A percentile compares a stretch with the other conserved stretches of the same genome.
These are phyloP conservation scores for Hipposideros armiger DNA, from an alignment of 2,113 vertebrate species.

Conservation along the genomic window DNA sequence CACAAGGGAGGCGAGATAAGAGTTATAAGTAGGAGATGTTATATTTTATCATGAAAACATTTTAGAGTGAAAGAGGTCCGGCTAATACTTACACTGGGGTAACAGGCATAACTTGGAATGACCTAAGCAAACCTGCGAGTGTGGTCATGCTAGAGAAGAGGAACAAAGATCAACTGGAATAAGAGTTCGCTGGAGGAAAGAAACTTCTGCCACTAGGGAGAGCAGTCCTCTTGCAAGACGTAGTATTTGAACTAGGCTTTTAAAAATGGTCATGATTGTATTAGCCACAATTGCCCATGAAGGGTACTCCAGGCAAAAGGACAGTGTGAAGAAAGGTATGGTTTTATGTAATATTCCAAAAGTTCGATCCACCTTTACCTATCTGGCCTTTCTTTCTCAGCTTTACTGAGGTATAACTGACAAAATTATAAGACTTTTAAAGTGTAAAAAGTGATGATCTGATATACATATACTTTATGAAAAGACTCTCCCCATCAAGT, in stretches of 20 bases:
- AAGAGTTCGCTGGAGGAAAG: background rate
- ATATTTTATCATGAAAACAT: slow-evolving; percentile 1
- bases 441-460: background rate
- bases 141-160: background rate
- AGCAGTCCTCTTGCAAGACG: background rate
- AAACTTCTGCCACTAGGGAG: background rate
- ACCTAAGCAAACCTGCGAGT: background rate
- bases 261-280: background rate
- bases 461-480: fast-evolving
- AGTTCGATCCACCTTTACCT: background rate
- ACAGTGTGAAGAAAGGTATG: background rate
- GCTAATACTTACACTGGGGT: background rate
- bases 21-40: background rate
- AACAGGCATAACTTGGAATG: background rate
- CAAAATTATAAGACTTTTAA: background rate
- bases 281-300: background rate
- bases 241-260: background rate
- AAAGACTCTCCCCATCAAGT: background rate
- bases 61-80: background rate
- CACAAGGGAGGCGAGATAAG: background rate
- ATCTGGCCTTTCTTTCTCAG: background rate
- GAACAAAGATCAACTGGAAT: background rate
- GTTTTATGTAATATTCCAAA: background rate
- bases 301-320: background rate
- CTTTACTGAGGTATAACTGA: background rate